Evolutionary conservation across 2,113 vertebrate genomes (phyloP).

Genomic region (Circaetus cinerascens): DNA sequence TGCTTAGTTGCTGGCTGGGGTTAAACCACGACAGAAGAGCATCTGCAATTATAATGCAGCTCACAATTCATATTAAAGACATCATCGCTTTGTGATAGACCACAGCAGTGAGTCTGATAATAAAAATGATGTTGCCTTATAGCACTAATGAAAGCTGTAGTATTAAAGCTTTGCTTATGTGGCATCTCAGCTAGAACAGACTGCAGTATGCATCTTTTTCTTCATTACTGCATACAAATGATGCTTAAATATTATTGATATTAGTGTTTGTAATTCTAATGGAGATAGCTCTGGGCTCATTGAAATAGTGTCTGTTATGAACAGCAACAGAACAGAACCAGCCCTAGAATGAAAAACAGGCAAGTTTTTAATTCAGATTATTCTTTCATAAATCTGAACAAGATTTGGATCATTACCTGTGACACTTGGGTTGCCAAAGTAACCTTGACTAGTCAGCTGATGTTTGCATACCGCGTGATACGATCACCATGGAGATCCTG

Average conservation of each 20-base stretch:
- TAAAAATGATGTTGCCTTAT: neutral
- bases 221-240: neutral
- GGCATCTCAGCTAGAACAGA: neutral
- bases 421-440: constrained; percentile 28
- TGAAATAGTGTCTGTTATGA: neutral
- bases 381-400: neutral
- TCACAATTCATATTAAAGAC: neutral
- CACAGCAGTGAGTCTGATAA: neutral
- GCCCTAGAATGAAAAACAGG: neutral
- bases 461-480: neutral
- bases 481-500: constrained; percentile 32
- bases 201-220: neutral
- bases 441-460: constrained; percentile 27
- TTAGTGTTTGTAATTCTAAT: neutral
- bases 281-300: neutral
- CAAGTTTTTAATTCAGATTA: constrained; percentile 1
- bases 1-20: too few relatives aligned
- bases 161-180: neutral
- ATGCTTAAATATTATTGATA: neutral
- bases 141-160: neutral
- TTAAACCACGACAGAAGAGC: too few relatives aligned
- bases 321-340: neutral
- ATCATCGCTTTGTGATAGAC: neutral
- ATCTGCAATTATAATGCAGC: neutral
- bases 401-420: constrained; percentile 30